Base-by-base conservation (phyloP, 23 tunicate genomes). In the Styela plicata region DNA sequence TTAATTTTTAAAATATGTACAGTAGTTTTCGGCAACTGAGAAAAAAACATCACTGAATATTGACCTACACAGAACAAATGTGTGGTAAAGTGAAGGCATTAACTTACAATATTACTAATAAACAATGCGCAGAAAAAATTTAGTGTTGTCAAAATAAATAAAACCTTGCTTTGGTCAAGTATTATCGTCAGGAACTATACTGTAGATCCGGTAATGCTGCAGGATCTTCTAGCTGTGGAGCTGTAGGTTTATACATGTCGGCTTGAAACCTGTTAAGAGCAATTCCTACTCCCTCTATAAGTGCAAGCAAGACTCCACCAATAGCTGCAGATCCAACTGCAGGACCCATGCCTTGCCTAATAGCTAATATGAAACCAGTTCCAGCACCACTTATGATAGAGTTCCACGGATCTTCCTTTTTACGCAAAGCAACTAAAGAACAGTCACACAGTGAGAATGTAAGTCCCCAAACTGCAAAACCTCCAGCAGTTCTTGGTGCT, bases 381-480 rank as follows among this genome's bases (percentile, higher is more conserved):
- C 95, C 90, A 21, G 95, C 96, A 1, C 97, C 97, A 84, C 92
- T 87, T 69, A 92, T 79, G 22, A 92, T 92, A 1, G 97, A 87
- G 65, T 92, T 92, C 97, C 97, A 92, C 21, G 97, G 97, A 53
- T 92, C 97, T 69, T 92, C 91, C 83, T 96, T 96, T 74, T 70
- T 78, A 25, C 99, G 66, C 3, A 96, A 31, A 0, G 99, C 96
- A 69, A 90, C 91, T 33, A 96, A 75, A 1, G 96, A 53, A 63
- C 99, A 96, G 74, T 96, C 99, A 80, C 86, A 96, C 23, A 87
- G 30, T 32, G 99, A 90, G 80, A 96, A 96, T 2, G 92, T 86
- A 24, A 96, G 82, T 24, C 99, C 99, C 99, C 99, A 96, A 73
- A 87, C 90, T 31, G 90, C 99, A 84, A 96, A 96, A 28, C 92